Evolutionary conservation across 2,113 vertebrate species (phyloP), one percentile per base, ranked within the genome.

Genomic region (Corynorhinus townsendii): DNA sequence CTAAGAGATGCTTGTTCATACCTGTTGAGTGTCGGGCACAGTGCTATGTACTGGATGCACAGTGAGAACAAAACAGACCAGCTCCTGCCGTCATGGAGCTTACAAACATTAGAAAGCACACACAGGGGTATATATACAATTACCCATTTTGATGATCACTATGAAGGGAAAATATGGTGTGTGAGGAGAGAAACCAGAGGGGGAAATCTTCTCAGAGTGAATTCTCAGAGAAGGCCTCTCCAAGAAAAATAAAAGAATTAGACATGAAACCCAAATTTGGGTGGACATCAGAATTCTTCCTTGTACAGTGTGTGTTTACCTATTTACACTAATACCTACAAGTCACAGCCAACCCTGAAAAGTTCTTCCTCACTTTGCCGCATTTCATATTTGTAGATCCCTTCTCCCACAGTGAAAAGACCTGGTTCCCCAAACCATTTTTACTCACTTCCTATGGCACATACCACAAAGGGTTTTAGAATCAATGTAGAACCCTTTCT

Each of bases 81-180:
- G 5, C 3, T 2, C 11, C 2, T 15, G 28, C 0, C 19, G 5
- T 43, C 22, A 11, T 11, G 47, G 26, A 43, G 30, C 47, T 69
- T 38, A 7, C 30, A 75, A 75, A 89, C 30, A 52, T 22, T 19
- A 4, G 66, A 45, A 35, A 56, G 43, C 45, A 80, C 47, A 56
- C 28, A 1, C 3, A 33, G 26, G 45, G 6, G 16, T 43, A 26
- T 40, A 3, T 40, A 49, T 24, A 4, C 1, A 43, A 15, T 12
- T 12, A 1, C 35, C 24, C 3, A 15, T 38, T 56, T 47, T 45
- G 11, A 73, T 64, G 62, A 69, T 10, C 14, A 16, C 12, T 16
- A 4, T 2, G 52, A 79, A 54, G 9, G 38, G 17, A 19, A 82
- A 43, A 3, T 43, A 30, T 64, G 52, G 14, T 6, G 11, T 24